Base-by-base conservation (phyloP, 2,888 invertebrate genomes). In the Synergus japonicus region DNA sequence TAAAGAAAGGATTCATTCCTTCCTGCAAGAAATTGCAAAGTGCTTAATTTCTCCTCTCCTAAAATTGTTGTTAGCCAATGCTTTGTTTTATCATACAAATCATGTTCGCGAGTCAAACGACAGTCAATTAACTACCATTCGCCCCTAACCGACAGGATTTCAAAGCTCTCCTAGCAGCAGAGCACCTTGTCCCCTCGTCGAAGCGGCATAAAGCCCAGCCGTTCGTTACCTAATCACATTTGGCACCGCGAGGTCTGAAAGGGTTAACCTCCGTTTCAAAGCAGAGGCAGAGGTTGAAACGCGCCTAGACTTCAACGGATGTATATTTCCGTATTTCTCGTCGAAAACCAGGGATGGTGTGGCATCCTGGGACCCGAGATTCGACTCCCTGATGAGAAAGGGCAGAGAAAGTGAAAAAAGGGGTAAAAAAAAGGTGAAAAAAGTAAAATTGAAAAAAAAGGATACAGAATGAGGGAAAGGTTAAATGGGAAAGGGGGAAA, bases 281-380 rank as follows among this genome's bases (percentile, higher is more conserved):
- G 37, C 73, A 73, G 49, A 73, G 54, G 54, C 67, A 69, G 46
- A 73, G 69, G 69, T 73, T 54, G 73, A 73, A 73, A 73, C 54
- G 73, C 73, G 73, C 73, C 54, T 73, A 73, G 73, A 69, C 69
- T 69, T 49, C 37, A 54, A 37, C 73, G 37, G 69, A 73, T 73
- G 73, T 73, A 73, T 73, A 73, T 73, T 73, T 73, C 49, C 73
- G 37, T 73, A n/a, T 73, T 73, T 73, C 73, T 54, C 73, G 15
- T 22, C 29, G 49, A 69, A 69, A 69, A 18, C 7, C 29, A 49
- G 69, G 49, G 37, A 54, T 29, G 49, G 69, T 54, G 37, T 37
- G 37, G 73, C 4, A 73, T 54, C 22, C 22, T 73, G 54, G 81
- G 86, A 82, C 82, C 81, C 76, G 78, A 58, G 65, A 69, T 81